Evolutionary conservation across 2,888 invertebrate species (phyloP).

Genomic region (Dendrolimus pini): DNA sequence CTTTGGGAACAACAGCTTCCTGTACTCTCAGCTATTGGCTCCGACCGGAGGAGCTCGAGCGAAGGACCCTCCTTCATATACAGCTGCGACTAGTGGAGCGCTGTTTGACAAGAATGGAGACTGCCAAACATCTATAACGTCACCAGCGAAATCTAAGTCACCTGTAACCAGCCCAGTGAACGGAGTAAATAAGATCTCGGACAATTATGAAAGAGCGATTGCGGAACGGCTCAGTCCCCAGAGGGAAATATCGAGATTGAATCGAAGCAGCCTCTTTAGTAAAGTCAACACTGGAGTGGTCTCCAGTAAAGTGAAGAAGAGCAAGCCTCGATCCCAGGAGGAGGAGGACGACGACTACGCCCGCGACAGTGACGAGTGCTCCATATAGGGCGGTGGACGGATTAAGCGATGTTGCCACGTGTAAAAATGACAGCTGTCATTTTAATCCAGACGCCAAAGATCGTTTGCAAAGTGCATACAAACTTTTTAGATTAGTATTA

Average conservation of each 20-base stretch:
- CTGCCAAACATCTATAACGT: constrained; percentile 12
- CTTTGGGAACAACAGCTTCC: constrained; percentile 65
- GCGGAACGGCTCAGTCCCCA: constrained; percentile 62
- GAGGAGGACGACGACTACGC: constrained; percentile 73
- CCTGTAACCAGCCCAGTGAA: constrained; percentile 56
- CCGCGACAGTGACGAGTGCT: constrained; percentile 79
- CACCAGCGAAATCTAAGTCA: constrained; percentile 43
- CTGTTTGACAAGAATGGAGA: constrained; percentile 42
- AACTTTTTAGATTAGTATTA: constrained; percentile 17
- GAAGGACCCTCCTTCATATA: constrained; percentile 62
- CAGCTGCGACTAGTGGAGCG: constrained; percentile 45
- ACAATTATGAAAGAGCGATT: constrained; percentile 66
- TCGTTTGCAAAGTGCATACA: constrained; percentile 34
- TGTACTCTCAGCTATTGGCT: constrained; percentile 60
- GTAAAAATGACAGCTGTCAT: constrained; percentile 20
- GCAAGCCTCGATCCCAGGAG: constrained; percentile 31
- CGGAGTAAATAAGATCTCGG: constrained; percentile 67
- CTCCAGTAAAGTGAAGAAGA: constrained; percentile 49
- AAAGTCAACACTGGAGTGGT: constrained; percentile 66
- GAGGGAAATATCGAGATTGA: constrained; percentile 44
- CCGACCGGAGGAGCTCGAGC: constrained; percentile 45
- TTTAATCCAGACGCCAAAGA: constrained; percentile 56
- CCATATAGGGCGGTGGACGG: constrained; percentile 60
- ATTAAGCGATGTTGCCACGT: constrained; percentile 25
- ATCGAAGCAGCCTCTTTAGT: constrained; percentile 59